Percentiles rank a stretch among this genome's conserved stretches.
Conservation (phyloP, 2,113 vertebrate genomes). For the Siphamia tubifer region DNA sequence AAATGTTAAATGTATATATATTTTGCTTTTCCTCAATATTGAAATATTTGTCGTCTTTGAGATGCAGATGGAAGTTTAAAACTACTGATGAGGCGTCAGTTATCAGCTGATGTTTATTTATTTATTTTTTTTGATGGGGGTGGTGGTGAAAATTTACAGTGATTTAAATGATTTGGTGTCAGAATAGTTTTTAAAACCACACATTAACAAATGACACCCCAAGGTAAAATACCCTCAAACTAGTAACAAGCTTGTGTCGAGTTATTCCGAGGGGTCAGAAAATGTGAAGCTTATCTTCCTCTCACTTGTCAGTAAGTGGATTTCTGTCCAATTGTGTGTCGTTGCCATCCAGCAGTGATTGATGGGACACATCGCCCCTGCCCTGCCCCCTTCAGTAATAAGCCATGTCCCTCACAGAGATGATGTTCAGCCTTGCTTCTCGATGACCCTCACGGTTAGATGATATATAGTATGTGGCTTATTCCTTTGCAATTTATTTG, state of each 20-base stretch:
- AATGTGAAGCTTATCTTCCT: background rate
- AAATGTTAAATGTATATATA: background rate
- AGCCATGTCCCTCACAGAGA: constrained; percentile 7
- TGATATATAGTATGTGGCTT: constrained; percentile 17
- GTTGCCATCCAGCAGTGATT: constrained; percentile 17
- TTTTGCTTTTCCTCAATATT: too few species aligned
- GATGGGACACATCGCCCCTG: constrained; percentile 17
- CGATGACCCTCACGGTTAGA: constrained; percentile 11
- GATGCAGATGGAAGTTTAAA: too few species aligned
- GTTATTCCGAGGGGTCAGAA: background rate
- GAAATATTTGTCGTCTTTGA: too few species aligned
- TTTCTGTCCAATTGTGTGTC: background rate
- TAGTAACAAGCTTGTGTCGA: background rate
- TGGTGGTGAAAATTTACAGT: too few species aligned
- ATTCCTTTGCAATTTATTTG: constrained; percentile 2
- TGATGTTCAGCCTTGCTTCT: constrained; percentile 18
- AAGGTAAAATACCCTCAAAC: too few species aligned
- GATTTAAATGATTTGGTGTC: too few species aligned
- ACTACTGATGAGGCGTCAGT: too few species aligned
- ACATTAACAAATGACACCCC: too few species aligned
- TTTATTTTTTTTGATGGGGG: too few species aligned
- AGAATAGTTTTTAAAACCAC: too few species aligned
- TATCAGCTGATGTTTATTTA: too few species aligned
- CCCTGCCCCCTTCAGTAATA: constrained; percentile 17
- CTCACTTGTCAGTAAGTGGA: background rate